phyloP scores from a whole-genome alignment of 2,888 invertebrate genomes.

The Macrosiphum euphorbiae region DNA sequence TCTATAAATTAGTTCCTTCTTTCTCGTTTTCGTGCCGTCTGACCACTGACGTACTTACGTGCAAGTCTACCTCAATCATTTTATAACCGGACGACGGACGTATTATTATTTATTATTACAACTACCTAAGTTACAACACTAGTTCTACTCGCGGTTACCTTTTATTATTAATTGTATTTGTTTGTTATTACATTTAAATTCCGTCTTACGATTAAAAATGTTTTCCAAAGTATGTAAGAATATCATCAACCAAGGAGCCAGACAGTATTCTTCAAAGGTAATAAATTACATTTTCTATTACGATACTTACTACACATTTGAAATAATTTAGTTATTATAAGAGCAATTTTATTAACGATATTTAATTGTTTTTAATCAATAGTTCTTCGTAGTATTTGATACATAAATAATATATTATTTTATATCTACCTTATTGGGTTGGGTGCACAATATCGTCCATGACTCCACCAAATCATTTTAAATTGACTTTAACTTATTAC shows the following conservation, averaged over 20 bases:
- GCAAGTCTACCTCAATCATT: background rate
- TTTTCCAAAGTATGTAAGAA: conserved; percentile 59
- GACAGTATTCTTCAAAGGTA: conserved; percentile 62
- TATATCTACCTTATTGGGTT: background rate
- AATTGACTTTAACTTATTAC: too few relatives aligned
- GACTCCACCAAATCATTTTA: too few relatives aligned
- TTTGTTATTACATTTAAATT: background rate
- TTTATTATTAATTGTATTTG: background rate
- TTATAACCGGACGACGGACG: background rate
- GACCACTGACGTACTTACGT: background rate
- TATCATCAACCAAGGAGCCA: conserved; percentile 40
- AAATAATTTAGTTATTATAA: background rate
- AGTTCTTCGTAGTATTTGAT: background rate
- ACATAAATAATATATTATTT: background rate
- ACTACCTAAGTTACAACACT: background rate
- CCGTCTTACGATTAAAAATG: conserved; percentile 12
- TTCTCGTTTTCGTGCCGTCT: background rate
- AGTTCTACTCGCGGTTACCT: background rate
- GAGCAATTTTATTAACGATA: background rate
- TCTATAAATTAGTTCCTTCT: background rate
- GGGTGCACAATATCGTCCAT: background rate
- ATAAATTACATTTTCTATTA: background rate
- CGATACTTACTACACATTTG: background rate
- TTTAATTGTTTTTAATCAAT: too few relatives aligned
- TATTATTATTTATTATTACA: background rate